Evolutionary conservation across 1,140 invertebrate genomes (phyloP).

Genomic region (Drosophila obscura): DNA sequence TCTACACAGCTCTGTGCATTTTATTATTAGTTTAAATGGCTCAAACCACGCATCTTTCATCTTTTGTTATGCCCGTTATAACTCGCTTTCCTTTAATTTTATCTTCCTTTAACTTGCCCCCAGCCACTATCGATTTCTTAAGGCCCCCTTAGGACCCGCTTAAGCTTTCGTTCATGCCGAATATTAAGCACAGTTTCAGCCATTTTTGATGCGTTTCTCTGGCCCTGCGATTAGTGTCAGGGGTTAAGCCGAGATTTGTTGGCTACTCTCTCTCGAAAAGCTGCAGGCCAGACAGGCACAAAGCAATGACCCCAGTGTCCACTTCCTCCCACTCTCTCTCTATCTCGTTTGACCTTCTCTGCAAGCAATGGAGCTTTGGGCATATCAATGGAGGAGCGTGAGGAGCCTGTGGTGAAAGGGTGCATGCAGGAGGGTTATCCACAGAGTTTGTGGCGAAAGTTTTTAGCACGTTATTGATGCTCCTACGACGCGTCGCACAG

Average conservation of each 20-base stretch:
- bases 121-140: neutral
- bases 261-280: constrained; percentile 9
- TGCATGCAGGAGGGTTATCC: constrained; percentile 11
- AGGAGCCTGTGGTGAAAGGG: neutral
- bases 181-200: constrained; percentile 22
- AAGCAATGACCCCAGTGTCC: constrained; percentile 9
- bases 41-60: too few species aligned
- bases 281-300: constrained; percentile 36
- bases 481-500: constrained; percentile 6
- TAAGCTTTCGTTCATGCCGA: constrained; percentile 11
- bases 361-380: constrained; percentile 39
- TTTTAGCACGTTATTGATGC: constrained; percentile 62
- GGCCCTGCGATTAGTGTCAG: neutral
- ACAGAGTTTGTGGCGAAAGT: constrained; percentile 45
- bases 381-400: constrained; percentile 52
- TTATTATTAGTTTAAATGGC: too few species aligned
- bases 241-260: constrained; percentile 6
- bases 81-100: too few species aligned
- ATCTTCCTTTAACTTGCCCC: neutral
- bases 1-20: too few species aligned
- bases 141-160: neutral
- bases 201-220: constrained; percentile 16
- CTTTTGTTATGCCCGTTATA: neutral
- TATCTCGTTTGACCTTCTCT: too few species aligned
- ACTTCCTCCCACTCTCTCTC: neutral